phyloP scores from a whole-genome alignment of 2,113 vertebrate genomes.

The Phylloscopus whistleri region DNA sequence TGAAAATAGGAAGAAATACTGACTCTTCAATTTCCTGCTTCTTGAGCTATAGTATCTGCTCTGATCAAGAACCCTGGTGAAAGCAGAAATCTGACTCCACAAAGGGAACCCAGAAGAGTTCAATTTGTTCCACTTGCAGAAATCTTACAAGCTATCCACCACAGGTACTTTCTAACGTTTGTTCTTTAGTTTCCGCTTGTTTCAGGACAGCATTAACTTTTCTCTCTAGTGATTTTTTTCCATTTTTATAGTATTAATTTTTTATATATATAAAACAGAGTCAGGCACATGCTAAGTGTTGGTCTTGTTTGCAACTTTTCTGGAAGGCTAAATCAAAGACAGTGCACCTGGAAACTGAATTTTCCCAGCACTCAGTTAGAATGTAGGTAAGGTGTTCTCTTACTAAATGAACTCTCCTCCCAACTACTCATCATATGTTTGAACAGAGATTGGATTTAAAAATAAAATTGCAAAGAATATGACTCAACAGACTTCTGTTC shows the following conservation, averaged over 20 bases:
- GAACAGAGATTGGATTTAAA: not conserved
- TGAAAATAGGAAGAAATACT: conserved; percentile 14
- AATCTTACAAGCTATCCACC: not conserved
- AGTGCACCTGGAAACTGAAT: not conserved
- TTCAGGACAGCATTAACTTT: not conserved
- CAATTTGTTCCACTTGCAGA: not conserved
- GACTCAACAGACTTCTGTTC: not conserved
- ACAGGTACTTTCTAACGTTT: not conserved
- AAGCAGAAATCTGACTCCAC: not conserved
- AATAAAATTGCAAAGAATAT: not conserved
- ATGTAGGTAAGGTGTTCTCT: not conserved
- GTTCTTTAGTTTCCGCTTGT: not conserved
- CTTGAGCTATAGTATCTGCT: not conserved
- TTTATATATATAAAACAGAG: not conserved
- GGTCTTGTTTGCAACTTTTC: not conserved
- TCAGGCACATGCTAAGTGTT: not conserved
- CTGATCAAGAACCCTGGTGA: not conserved
- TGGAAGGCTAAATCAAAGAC: not conserved
- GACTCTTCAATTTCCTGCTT: not conserved
- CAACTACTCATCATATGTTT: not conserved
- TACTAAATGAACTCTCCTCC: not conserved
- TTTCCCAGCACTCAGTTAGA: not conserved
- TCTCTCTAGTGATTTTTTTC: not conserved
- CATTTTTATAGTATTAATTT: not conserved
- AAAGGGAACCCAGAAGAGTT: not conserved